Base-by-base conservation (phyloP, 2,888 invertebrate genomes). In the Heliothis peltigera region DNA sequence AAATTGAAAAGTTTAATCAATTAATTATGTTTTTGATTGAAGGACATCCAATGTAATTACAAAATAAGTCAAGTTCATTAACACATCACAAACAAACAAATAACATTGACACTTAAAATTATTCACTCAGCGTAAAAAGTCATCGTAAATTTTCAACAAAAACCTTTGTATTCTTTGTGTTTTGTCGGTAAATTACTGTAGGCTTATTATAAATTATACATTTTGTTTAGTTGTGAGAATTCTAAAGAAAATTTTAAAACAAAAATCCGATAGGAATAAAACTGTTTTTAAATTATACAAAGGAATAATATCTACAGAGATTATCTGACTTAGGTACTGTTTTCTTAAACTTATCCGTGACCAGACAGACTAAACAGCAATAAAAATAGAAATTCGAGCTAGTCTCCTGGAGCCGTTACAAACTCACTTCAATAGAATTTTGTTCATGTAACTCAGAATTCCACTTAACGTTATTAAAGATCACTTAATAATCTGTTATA, bases 1-100 rank as follows among this genome's bases (percentile, higher is more conserved):
- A 39, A 39, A 39, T 39, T 39, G 39, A 39, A 39, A 35, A 32
- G 32, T 48, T 21, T 32, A 67, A 15, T 7, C 46, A 15, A 67
- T n/a, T 39, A n/a, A 15, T 39, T n/a, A 39, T 52, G 19, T 22
- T 15, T 56, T 12, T 64, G 17, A 25, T 12, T 42, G 22, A 39
- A 42, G 51, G 51, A 68, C 47, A 42, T 43, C 47, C 60, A 52
- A 66, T 68, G 52, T 42, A 66, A 42, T 59, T 49, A 39, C 22
- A 67, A 67, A 25, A 53, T 6, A 8, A 21, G 17, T n/a, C 2
- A 18, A 60, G 47, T 59, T 68, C 42, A 48, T 25, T 35, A 10
- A 19, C 51, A 42, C 32, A 48, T 52, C 49, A 44, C 7, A 63
- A 62, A 46, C 39, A 28, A 52, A 58, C 59, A 49, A 0, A 22